Evolutionary conservation across 2,113 vertebrate species (phyloP).

Genomic region (Heterotilapia buettikoferi): DNA sequence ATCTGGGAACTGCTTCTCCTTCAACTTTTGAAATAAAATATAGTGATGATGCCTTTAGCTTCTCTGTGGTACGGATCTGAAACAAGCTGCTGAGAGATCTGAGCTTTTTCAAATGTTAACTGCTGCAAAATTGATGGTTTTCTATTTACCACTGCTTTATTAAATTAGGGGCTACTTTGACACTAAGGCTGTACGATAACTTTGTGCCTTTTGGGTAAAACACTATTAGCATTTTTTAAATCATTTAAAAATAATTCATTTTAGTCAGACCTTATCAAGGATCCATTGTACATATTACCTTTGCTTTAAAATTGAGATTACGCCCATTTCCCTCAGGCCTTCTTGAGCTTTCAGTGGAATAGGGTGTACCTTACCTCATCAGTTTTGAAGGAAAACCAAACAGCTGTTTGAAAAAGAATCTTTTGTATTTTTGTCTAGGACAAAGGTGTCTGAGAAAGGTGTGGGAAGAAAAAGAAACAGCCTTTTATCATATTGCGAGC

Average conservation of each 20-base stretch:
- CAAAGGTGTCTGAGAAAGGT: background rate
- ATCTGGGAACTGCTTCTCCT: background rate
- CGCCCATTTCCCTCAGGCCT: background rate
- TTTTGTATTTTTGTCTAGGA: background rate
- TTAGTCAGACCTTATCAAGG: background rate
- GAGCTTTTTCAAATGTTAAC: background rate
- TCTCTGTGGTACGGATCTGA: background rate
- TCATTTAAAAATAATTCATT: background rate
- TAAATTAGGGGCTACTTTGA: background rate
- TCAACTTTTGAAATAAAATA: background rate
- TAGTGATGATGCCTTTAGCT: background rate
- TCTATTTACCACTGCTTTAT: background rate
- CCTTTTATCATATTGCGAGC: background rate
- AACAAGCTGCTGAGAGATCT: background rate
- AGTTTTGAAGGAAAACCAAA: background rate
- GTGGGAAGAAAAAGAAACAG: background rate
- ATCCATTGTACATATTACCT: background rate
- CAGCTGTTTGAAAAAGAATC: background rate
- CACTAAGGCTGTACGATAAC: background rate
- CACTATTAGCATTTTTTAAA: background rate
- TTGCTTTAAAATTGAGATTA: background rate
- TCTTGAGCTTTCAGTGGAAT: background rate
- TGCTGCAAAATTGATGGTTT: background rate
- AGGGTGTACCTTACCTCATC: background rate
- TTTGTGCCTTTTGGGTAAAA: background rate